Percentiles rank a stretch among this genome's conserved stretches.
These are phyloP conservation scores for Chrysochloris asiatica DNA, from an alignment of 2,113 vertebrate species.

Conservation along the genomic window DNA sequence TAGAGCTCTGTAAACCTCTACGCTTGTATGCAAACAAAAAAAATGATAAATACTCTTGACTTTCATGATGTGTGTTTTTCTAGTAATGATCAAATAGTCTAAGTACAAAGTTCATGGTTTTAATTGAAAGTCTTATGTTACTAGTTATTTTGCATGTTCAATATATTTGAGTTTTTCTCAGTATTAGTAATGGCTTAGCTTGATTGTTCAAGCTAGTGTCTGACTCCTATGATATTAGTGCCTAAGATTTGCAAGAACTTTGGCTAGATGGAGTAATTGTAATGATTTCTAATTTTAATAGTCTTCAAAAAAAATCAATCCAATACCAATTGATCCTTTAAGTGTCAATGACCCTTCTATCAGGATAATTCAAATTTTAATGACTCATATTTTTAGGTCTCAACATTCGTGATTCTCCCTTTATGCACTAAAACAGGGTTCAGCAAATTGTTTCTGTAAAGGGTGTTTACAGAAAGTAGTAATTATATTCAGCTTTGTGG, in stretches of 20 bases:
- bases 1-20: not conserved
- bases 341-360: not conserved
- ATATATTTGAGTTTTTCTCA: not conserved
- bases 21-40: not conserved
- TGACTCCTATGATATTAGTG: not conserved
- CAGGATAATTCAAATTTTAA: not conserved
- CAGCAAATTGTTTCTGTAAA: not conserved
- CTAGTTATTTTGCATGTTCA: not conserved
- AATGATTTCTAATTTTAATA: conserved; percentile 20
- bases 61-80: not conserved
- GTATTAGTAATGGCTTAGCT: not conserved
- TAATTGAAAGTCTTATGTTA: not conserved
- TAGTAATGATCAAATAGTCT: not conserved
- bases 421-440: not conserved
- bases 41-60: not conserved
- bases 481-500: conserved; percentile 42
- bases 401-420: not conserved
- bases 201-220: too few species aligned
- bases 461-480: not conserved
- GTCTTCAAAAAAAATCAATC: not conserved
- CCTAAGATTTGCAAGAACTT: not conserved
- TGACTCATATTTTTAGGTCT: not conserved
- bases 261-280: not conserved
- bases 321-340: not conserved
- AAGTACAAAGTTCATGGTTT: not conserved